Conservation (phyloP, 2,113 vertebrate species). For the Cyprinus carpio region DNA sequence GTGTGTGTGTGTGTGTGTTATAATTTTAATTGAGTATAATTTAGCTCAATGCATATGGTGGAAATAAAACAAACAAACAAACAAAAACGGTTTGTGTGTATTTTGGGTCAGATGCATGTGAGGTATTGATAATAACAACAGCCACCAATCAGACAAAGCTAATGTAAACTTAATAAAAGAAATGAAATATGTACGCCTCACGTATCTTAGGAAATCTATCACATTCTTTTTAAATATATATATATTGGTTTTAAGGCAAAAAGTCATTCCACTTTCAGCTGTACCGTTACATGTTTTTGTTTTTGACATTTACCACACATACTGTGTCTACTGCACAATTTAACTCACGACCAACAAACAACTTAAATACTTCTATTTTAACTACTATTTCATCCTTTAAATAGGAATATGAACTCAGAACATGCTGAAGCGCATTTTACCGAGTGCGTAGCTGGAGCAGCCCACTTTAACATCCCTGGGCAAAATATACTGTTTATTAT, state of each 20-base stretch:
- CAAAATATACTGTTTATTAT: background rate
- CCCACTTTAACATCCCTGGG: background rate
- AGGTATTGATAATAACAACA: background rate
- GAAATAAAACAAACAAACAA: no score
- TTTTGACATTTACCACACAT: background rate
- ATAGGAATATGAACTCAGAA: background rate
- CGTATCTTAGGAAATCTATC: background rate
- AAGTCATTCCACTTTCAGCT: background rate
- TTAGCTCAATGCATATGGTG: background rate
- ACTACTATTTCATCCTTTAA: background rate
- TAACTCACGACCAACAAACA: background rate
- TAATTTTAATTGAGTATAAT: no score
- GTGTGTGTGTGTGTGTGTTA: no score
- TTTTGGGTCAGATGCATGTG: background rate
- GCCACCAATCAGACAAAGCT: no score
- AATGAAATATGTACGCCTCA: no score
- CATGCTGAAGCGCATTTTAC: background rate
- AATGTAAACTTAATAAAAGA: no score
- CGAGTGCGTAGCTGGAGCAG: background rate
- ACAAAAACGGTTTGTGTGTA: background rate
- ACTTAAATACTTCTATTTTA: background rate
- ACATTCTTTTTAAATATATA: no score
- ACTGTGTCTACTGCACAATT: background rate
- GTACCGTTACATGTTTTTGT: background rate
- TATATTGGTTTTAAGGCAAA: background rate